Base-by-base conservation (phyloP, 1,140 invertebrate species). In the Drosophila yakuba region DNA sequence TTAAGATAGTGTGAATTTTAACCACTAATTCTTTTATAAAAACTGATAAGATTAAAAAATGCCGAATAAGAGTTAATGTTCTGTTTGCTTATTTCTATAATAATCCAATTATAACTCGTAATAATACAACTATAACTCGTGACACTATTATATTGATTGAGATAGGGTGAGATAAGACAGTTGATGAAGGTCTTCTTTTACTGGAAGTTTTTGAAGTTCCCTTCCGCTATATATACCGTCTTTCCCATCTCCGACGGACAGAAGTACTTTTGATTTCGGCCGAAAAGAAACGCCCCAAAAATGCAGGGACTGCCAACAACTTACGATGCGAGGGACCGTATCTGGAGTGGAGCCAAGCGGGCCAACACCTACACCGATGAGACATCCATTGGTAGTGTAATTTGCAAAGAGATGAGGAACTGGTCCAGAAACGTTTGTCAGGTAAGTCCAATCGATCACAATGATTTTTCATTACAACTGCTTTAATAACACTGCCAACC, bases 361-460 rank as follows among this genome's bases (percentile, higher is more conserved):
- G 17, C 12, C 2, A 45, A 23, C 8, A 74, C 74, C 7, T 89
- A 72, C 38, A 62, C 74, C 61, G 77, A 74, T 72, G 73, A 89
- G 8, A 55, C 54, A 0, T 84, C 80, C 0, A 48, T 84, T 1
- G 84, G 84, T 1, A 74, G 47, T 25, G 25, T 89, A 5, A 89
- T 89, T 10, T 78, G 48, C 10, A 64, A 55, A 10, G 74, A n/a
- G 4, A 89, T 89, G 84, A 71, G 45, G 4, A 89, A 74, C 17
- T 89, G 80, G 80, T 74, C 84, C 0, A 84, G 78, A n/a, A 89
- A 89, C 39, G 45, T 89, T 3, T 80, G 76, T 7, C 84, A 89
- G 69, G 84, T 89, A 11, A 48, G 64, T 61, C 5, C 4, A 38
- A 12, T 3, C 1, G 12, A 1, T 4, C 1, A 1, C 28, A 2